Conservation (phyloP, 2,113 vertebrate genomes). For the Dicaeum eximium region DNA sequence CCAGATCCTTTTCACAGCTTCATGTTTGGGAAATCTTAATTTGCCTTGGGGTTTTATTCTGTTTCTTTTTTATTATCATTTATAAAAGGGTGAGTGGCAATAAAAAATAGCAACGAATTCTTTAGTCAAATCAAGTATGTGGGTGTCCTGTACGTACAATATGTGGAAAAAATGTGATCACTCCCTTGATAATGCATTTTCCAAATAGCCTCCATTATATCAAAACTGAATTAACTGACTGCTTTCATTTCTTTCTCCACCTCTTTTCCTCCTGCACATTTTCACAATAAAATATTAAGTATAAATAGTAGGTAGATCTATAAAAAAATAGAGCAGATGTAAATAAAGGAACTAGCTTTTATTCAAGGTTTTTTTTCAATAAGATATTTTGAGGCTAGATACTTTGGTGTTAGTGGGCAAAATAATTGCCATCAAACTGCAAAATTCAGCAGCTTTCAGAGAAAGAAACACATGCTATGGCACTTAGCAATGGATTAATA, state of each 20-base stretch:
- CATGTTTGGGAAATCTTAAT: not conserved
- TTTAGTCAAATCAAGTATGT: not conserved
- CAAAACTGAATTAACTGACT: not conserved
- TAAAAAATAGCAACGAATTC: constrained; percentile 23
- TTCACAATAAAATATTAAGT: not conserved
- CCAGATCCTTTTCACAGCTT: not conserved
- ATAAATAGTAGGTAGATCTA: not conserved
- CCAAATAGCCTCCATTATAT: not conserved
- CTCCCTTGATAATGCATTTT: constrained; percentile 8
- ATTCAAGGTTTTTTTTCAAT: not conserved
- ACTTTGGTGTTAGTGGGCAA: not conserved
- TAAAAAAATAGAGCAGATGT: not conserved
- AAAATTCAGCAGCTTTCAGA: not conserved
- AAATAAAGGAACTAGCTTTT: not conserved
- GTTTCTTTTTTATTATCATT: not conserved
- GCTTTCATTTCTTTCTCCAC: constrained; percentile 4
- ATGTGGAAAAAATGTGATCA: constrained; percentile 41
- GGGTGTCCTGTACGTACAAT: not conserved
- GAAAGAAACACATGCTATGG: not conserved
- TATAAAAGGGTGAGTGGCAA: not conserved
- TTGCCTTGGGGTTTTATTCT: not conserved
- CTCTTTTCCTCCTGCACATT: constrained; percentile 16
- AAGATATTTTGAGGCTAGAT: not conserved
- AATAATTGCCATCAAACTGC: not conserved
- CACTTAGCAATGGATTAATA: not conserved